Conservation (phyloP, 2,113 vertebrate species). For the Hepsetus odoe region DNA sequence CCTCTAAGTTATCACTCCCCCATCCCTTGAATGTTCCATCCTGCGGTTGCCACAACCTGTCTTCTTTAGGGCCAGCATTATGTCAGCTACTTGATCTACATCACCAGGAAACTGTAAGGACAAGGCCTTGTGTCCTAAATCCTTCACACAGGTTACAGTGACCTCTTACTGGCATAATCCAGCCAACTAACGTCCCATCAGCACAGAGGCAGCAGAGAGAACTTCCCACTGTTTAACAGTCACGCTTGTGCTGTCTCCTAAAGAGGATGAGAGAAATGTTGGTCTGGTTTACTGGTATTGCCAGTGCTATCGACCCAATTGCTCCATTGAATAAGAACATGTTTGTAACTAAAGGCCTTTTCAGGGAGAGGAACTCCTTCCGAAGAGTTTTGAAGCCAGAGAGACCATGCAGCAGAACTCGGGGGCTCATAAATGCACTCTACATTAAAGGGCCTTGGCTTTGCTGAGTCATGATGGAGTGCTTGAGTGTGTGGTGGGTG, state of each 20-base stretch:
- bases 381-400: constrained; percentile 38
- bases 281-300: background rate
- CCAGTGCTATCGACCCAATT: constrained; percentile 10
- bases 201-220: background rate
- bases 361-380: constrained; percentile 21
- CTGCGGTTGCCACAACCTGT: too few relatives aligned
- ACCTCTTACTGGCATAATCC: background rate
- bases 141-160: background rate
- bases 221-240: constrained; percentile 26
- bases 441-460: constrained; percentile 9
- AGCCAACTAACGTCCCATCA: background rate
- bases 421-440: constrained; percentile 32
- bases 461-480: constrained; percentile 57
- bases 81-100: too few relatives aligned
- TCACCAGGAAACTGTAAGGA: too few relatives aligned
- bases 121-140: background rate
- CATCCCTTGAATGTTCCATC: too few relatives aligned
- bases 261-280: background rate
- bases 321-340: constrained; percentile 28
- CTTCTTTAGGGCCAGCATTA: too few relatives aligned
- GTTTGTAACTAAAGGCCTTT: constrained; percentile 42
- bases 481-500: constrained; percentile 24
- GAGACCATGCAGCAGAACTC: constrained; percentile 18
- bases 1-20: too few relatives aligned
- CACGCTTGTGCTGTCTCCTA: background rate